Percentiles rank a stretch among this genome's conserved stretches.
Evolutionary conservation across 2,797 vertebrate genomes (phyloP).

Genomic region (Paratrypauchen microcephalus): DNA sequence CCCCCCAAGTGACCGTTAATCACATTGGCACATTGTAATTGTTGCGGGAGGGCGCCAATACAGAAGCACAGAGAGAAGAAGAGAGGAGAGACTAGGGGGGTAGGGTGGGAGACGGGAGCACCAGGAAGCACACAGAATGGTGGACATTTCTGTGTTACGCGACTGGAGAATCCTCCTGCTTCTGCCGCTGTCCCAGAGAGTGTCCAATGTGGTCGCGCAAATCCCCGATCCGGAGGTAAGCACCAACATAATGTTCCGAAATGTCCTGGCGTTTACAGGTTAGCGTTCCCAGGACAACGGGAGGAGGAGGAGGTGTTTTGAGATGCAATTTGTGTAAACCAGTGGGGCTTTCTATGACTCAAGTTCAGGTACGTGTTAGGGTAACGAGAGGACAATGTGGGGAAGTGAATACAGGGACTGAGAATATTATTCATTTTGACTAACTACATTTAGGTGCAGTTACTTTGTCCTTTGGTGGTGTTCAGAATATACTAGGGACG

Average conservation of each 20-base stretch:
- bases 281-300: background rate
- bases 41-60: conserved; percentile 47
- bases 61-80: conserved; percentile 37
- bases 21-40: conserved; percentile 71
- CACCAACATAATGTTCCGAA: conserved; percentile 15
- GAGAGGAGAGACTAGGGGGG: conserved; percentile 38
- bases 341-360: conserved; percentile 16
- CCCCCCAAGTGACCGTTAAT: conserved; percentile 64
- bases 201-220: conserved; percentile 75
- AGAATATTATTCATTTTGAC: too few relatives aligned
- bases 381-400: too few relatives aligned
- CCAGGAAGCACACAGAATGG: conserved; percentile 64
- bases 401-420: too few relatives aligned
- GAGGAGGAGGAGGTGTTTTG: background rate
- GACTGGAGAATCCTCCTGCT: conserved; percentile 71
- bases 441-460: too few relatives aligned
- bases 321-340: conserved; percentile 24
- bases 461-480: too few relatives aligned
- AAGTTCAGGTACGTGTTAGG: conserved; percentile 15
- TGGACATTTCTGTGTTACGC: conserved; percentile 60
- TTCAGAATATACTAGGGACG: too few relatives aligned
- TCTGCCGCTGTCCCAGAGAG: conserved; percentile 74
- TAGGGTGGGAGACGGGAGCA: conserved; percentile 60
- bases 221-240: conserved; percentile 83
- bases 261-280: background rate